phyloP scores from a whole-genome alignment of 2,797 vertebrate species.

The Galagoides demidoff region DNA sequence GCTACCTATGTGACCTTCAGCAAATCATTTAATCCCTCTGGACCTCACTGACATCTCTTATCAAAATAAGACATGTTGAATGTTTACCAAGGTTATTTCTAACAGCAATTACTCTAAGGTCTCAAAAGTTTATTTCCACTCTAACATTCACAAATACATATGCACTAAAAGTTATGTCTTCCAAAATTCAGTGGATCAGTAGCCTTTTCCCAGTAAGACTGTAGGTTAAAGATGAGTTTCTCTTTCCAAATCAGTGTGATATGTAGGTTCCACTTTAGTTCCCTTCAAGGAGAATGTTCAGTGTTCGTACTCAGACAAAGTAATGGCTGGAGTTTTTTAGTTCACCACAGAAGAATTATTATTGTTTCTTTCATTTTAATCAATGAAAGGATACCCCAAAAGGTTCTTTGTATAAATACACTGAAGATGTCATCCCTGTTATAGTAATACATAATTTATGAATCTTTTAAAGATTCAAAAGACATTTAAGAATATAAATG shows the following conservation, averaged over 20 bases:
- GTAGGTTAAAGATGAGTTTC: neutral
- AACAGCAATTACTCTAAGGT: constrained; percentile 28
- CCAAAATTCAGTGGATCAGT: neutral
- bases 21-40: neutral
- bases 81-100: neutral
- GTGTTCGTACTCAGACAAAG: constrained; percentile 1
- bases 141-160: constrained; percentile 9
- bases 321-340: neutral
- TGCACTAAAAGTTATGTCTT: neutral
- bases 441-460: neutral
- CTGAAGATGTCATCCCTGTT: neutral
- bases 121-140: neutral
- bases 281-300: constrained; percentile 4
- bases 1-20: neutral
- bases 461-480: no score
- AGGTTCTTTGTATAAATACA: neutral
- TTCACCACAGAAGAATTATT: neutral
- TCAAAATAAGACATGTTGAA: neutral
- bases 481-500: no score
- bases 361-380: neutral
- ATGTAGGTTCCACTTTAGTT: neutral
- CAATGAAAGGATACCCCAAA: neutral
- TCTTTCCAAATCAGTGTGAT: neutral
- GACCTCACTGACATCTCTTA: neutral
- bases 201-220: neutral